Evolutionary conservation across 2,113 vertebrate species (phyloP).

Genomic region (Rhombomys opimus): DNA sequence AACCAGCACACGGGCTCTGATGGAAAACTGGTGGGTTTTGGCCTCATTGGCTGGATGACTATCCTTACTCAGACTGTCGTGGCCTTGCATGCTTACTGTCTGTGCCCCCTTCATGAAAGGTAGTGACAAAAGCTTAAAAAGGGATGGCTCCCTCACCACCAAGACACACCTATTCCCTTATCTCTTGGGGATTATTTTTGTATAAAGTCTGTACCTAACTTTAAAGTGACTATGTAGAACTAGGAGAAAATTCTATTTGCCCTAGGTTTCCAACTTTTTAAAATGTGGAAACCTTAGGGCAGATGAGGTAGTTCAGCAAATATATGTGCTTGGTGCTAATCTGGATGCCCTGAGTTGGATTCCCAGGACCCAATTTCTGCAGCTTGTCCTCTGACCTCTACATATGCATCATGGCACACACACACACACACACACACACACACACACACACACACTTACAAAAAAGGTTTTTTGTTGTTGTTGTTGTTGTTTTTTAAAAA

Average conservation of each 20-base stretch:
- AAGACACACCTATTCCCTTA: background rate
- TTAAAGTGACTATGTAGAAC: background rate
- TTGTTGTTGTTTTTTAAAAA: too few relatives aligned
- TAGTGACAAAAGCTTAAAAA: background rate
- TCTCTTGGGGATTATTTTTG: background rate
- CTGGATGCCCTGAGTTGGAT: background rate
- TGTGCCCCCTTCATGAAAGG: background rate
- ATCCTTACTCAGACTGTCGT: background rate
- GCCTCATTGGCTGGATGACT: background rate
- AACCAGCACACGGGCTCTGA: too few relatives aligned
- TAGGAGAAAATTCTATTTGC: background rate
- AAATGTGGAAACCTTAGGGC: background rate
- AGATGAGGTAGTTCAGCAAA: background rate
- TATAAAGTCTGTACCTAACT: background rate
- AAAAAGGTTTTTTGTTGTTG: too few relatives aligned
- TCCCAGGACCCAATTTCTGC: background rate
- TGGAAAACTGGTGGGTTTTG: background rate
- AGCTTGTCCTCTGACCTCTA: background rate
- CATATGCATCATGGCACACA: background rate
- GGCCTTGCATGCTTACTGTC: background rate
- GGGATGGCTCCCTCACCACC: background rate
- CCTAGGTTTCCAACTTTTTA: background rate
- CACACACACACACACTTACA: background rate
- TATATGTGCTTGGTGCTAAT: background rate
- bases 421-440: too few relatives aligned